Evolutionary conservation across 2,113 vertebrate species (phyloP).

Genomic region (Corydoras maculifer): DNA sequence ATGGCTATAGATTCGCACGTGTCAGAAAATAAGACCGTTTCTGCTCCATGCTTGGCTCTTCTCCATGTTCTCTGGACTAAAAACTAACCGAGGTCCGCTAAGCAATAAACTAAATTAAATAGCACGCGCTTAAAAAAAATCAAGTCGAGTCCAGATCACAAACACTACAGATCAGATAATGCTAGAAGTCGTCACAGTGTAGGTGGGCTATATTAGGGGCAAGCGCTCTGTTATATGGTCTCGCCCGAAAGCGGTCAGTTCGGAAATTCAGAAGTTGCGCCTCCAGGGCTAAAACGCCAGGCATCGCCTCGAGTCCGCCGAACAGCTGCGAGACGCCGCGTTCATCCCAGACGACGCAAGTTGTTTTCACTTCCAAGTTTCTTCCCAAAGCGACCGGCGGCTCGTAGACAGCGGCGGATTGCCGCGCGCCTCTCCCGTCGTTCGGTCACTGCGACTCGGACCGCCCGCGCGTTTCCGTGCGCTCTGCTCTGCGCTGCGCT

Average conservation of each 20-base stretch:
- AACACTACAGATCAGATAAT: neutral
- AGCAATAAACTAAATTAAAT: neutral
- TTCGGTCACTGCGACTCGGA: conserved; percentile 57
- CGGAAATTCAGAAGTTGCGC: conserved; percentile 30
- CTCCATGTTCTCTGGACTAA: conserved; percentile 34
- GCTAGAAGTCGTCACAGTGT: conserved; percentile 48
- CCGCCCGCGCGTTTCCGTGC: conserved; percentile 37
- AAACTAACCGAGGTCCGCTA: conserved; percentile 23
- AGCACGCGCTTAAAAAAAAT: too few relatives aligned
- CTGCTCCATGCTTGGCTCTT: conserved; percentile 55
- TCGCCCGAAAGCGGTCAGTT: conserved; percentile 3
- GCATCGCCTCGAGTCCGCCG: conserved; percentile 6
- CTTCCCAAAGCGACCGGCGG: too few relatives aligned
- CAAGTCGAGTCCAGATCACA: neutral
- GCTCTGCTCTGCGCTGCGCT: neutral
- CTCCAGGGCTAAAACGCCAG: neutral
- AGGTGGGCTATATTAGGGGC: conserved; percentile 28
- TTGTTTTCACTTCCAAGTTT: too few relatives aligned
- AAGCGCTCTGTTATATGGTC: conserved; percentile 8
- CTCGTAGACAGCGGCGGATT: neutral
- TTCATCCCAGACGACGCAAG: conserved; percentile 43
- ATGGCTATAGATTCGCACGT: conserved; percentile 54
- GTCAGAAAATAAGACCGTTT: conserved; percentile 47
- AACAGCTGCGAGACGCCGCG: conserved; percentile 42
- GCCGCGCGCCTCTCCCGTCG: conserved; percentile 62